Conservation (phyloP, 2,888 invertebrate genomes). For the Stenolophus ochropezus region DNA sequence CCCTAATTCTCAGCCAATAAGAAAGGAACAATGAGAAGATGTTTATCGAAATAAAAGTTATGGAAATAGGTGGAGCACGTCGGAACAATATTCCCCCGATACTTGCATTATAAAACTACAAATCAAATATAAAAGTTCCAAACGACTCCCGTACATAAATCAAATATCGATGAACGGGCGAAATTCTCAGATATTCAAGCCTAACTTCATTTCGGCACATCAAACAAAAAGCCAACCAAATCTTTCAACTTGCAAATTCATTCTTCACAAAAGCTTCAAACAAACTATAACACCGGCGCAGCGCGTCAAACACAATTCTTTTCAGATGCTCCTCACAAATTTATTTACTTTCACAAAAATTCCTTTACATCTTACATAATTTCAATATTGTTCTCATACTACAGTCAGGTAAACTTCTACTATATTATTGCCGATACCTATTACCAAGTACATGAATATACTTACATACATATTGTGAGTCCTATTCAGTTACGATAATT, state of each 20-base stretch:
- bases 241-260: background rate
- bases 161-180: slow-evolving; percentile 12
- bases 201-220: background rate
- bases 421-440: too few species aligned
- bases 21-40: slow-evolving; percentile 12
- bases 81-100: slow-evolving; percentile 26
- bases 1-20: too few species aligned
- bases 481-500: too few species aligned
- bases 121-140: slow-evolving; percentile 25
- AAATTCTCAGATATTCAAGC: background rate
- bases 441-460: too few species aligned
- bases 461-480: too few species aligned
- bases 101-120: slow-evolving; percentile 22
- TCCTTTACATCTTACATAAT: too few species aligned
- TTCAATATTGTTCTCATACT: too few species aligned
- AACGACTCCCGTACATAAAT: slow-evolving; percentile 8
- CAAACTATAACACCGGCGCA: too few species aligned
- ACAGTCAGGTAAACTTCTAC: too few species aligned
- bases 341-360: too few species aligned
- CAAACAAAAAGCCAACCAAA: background rate
- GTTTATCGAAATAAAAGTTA: slow-evolving; percentile 2
- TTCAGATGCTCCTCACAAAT: too few species aligned
- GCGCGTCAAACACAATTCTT: too few species aligned
- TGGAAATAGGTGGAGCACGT: background rate
- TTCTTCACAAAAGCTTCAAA: background rate